These are phyloP conservation scores for Melipona quadrifasciata DNA, from an alignment of 1,140 invertebrate species.

Conservation along the genomic window DNA sequence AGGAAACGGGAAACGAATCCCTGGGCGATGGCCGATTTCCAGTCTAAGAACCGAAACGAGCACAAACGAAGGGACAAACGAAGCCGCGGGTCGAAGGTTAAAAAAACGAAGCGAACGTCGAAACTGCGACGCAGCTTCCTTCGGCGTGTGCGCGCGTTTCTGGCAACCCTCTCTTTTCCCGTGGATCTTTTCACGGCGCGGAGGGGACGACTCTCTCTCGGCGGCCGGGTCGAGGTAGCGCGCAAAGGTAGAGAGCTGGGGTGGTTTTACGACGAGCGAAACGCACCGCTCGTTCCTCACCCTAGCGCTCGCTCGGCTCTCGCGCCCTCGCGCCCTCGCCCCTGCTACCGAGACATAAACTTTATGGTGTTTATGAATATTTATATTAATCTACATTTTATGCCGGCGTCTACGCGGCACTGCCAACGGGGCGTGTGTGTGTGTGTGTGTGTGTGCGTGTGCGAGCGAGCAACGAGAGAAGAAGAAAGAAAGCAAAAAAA, in stretches of 20 bases:
- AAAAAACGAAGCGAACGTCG: slow-evolving; percentile 32
- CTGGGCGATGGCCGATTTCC: no score
- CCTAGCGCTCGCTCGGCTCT: slow-evolving; percentile 38
- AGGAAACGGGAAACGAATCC: no score
- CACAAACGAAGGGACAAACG: background rate
- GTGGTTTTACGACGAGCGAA: slow-evolving; percentile 75
- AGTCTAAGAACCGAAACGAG: no score
- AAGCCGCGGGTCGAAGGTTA: slow-evolving; percentile 19
- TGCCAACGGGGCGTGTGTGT: slow-evolving; percentile 32
- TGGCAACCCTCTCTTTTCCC: slow-evolving; percentile 3
- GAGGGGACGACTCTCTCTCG: background rate
- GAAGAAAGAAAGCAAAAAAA: background rate
- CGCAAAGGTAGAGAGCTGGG: slow-evolving; percentile 46
- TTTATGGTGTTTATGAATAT: slow-evolving; percentile 80
- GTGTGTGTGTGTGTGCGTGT: slow-evolving; percentile 20
- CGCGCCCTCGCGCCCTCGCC: slow-evolving; percentile 26
- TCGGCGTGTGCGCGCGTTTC: background rate
- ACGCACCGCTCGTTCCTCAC: slow-evolving; percentile 60
- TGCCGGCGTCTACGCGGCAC: slow-evolving; percentile 60
- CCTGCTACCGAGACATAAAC: slow-evolving; percentile 72
- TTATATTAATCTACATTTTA: slow-evolving; percentile 80
- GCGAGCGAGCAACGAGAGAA: slow-evolving; percentile 14
- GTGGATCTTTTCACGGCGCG: slow-evolving; percentile 34
- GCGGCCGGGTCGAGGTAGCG: slow-evolving; percentile 9
- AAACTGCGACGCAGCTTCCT: slow-evolving; percentile 32